Percentiles rank a stretch among this genome's conserved stretches.
These are phyloP conservation scores for Ricordea florida DNA, from an alignment of 92 coral and sea anemone species.

Conservation along the genomic window DNA sequence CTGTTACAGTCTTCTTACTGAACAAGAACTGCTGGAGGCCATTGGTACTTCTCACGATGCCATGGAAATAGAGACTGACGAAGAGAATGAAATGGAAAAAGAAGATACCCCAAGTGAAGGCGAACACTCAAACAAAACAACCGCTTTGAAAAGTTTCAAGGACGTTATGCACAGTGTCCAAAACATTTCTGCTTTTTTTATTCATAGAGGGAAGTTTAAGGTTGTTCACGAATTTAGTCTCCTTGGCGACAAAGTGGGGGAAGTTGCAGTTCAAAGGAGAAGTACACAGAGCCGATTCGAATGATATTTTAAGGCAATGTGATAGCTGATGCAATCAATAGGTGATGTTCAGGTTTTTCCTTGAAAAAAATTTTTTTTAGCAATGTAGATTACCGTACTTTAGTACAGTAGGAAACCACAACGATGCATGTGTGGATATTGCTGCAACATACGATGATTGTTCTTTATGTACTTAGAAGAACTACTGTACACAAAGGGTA, in stretches of 20 bases:
- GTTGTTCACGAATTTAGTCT: slow-evolving; percentile 27
- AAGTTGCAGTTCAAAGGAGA: slow-evolving; percentile 21
- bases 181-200: slow-evolving; percentile 7
- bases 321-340: neutral
- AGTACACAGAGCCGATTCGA: slow-evolving; percentile 30
- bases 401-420: neutral
- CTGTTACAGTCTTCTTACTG: slow-evolving; percentile 42
- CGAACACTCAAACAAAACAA: neutral
- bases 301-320: slow-evolving; percentile 25
- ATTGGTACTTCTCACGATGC: slow-evolving; percentile 6
- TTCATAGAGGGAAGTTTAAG: slow-evolving; percentile 21
- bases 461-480: neutral
- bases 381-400: neutral
- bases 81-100: neutral
- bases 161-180: slow-evolving; percentile 2
- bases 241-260: slow-evolving; percentile 35
- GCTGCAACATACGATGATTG: slow-evolving; percentile 5
- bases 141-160: slow-evolving; percentile 7
- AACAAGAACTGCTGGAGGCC: slow-evolving; percentile 39
- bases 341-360: neutral
- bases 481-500: neutral
- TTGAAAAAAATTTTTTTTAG: neutral
- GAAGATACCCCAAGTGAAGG: neutral
- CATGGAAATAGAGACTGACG: slow-evolving; percentile 20
- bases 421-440: neutral